These are phyloP conservation scores for Cerastoderma edule DNA, from an alignment of 2,888 invertebrate genomes.

Conservation along the genomic window DNA sequence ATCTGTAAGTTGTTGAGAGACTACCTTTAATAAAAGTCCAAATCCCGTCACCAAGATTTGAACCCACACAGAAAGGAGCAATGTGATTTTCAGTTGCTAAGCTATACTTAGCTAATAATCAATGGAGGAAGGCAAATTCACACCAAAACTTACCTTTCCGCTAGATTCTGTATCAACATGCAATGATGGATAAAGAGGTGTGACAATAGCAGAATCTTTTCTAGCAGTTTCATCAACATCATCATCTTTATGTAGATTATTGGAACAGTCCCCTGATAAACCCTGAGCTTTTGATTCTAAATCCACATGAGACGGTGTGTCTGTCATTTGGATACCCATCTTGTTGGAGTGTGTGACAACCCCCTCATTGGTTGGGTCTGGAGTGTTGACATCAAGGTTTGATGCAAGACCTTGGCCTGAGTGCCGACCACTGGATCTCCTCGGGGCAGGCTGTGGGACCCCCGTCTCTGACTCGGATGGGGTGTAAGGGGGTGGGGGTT, in stretches of 20 bases:
- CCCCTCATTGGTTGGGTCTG: background rate
- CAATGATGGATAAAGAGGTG: too few relatives aligned
- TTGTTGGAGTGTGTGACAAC: slow-evolving; percentile 2
- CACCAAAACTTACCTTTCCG: too few relatives aligned
- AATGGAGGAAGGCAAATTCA: too few relatives aligned
- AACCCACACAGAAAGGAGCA: too few relatives aligned
- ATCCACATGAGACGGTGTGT: slow-evolving; percentile 3
- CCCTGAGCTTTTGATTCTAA: background rate
- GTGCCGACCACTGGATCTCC: slow-evolving; percentile 1
- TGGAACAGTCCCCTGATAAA: background rate
- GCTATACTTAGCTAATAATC: too few relatives aligned
- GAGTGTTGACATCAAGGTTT: background rate
- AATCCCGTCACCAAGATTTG: too few relatives aligned
- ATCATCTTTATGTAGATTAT: background rate
- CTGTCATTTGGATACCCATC: background rate
- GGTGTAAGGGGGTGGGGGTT: slow-evolving; percentile 54
- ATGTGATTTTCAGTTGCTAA: too few relatives aligned
- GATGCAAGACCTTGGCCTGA: slow-evolving; percentile 4
- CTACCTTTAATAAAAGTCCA: too few relatives aligned
- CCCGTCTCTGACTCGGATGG: slow-evolving; percentile 36
- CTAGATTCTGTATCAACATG: too few relatives aligned
- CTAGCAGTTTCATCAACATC: background rate
- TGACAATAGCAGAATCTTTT: background rate
- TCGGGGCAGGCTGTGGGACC: slow-evolving; percentile 10
- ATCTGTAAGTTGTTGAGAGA: too few relatives aligned